Conservation (phyloP, 2,113 vertebrate genomes). For the Ornithorhynchus anatinus region DNA sequence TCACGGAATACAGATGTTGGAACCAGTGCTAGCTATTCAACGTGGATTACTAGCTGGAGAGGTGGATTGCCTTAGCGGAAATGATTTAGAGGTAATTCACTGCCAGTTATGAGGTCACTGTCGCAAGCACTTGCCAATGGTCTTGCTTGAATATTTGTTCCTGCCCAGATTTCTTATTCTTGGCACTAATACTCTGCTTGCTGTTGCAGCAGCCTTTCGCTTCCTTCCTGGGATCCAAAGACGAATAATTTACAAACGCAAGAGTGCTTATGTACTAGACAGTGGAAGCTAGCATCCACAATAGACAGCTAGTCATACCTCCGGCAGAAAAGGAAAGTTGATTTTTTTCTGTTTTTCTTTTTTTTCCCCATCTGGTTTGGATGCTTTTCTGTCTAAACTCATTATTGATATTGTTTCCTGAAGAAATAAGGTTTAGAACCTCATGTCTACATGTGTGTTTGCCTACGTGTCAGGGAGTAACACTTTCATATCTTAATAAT, state of each 20-base stretch:
- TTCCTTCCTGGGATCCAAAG: slow-evolving; percentile 22
- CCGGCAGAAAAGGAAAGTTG: neutral
- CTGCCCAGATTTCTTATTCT: neutral
- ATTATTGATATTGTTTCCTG: neutral
- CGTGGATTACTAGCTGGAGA: too few species aligned
- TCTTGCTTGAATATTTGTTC: neutral
- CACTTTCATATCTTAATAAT: too few species aligned
- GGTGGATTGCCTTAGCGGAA: too few species aligned
- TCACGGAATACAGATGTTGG: too few species aligned
- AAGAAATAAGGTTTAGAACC: neutral
- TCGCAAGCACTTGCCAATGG: fast-evolving
- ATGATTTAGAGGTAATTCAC: too few species aligned
- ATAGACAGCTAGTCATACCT: neutral
- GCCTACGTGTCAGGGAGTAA: neutral
- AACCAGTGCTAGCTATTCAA: too few species aligned
- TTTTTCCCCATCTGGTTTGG: neutral
- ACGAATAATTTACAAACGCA: neutral
- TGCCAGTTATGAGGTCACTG: neutral
- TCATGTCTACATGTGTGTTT: too few species aligned
- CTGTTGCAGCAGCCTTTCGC: neutral
- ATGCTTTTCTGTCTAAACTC: neutral
- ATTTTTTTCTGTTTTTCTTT: neutral
- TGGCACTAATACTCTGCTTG: neutral
- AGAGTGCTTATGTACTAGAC: slow-evolving; percentile 11
- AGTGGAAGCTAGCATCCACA: slow-evolving; percentile 16